Evolutionary conservation across 2,888 invertebrate genomes (phyloP).

Genomic region (Geotrupes spiniger): DNA sequence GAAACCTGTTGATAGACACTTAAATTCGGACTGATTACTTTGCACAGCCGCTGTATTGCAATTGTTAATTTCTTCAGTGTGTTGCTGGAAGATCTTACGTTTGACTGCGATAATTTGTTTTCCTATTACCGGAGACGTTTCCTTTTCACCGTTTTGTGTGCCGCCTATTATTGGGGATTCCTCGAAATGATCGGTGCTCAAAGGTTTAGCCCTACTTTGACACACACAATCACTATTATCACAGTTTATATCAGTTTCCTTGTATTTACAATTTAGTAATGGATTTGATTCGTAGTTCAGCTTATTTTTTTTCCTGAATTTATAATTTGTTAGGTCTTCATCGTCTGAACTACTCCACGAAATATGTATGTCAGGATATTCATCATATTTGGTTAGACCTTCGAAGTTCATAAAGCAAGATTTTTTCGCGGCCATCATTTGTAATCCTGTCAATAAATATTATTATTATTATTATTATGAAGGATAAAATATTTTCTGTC

Average conservation of each 20-base stretch:
- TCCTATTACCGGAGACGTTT: constrained; percentile 31
- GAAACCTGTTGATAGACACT: background rate
- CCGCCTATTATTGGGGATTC: constrained; percentile 31
- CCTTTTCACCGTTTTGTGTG: no score
- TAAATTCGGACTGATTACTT: background rate
- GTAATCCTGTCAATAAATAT: no score
- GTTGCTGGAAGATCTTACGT: constrained; percentile 8
- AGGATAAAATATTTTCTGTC: no score
- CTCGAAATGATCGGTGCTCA: constrained; percentile 9
- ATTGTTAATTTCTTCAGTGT: background rate
- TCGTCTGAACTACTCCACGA: constrained; percentile 34
- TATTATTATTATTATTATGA: no score
- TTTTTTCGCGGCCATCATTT: constrained; percentile 25
- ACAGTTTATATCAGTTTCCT: background rate
- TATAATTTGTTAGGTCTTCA: constrained; percentile 12
- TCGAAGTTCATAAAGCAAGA: constrained; percentile 24
- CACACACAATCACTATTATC: background rate
- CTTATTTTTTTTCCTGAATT: constrained; percentile 4
- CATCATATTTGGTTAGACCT: constrained; percentile 19
- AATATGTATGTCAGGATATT: constrained; percentile 24
- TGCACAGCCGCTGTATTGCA: no score
- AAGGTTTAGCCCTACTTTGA: no score
- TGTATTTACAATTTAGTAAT: background rate
- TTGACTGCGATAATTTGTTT: constrained; percentile 21
- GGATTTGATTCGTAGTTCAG: background rate